Percentiles rank a stretch among this genome's conserved stretches.
phyloP scores from a whole-genome alignment of 2,888 invertebrate species.

The Hydropsyche betteni region DNA sequence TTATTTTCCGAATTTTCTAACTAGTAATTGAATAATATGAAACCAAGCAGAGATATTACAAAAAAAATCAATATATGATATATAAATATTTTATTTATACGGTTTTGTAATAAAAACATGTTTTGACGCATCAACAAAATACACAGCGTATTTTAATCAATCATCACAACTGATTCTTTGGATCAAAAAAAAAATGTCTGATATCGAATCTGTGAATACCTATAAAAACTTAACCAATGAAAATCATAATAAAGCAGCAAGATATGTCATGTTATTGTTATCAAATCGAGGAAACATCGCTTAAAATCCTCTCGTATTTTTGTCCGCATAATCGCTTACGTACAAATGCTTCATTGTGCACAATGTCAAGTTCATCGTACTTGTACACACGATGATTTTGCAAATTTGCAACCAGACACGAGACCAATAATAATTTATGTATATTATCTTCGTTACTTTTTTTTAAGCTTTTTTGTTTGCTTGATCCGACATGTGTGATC shows the following conservation, averaged over 20 bases:
- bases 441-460: too few relatives aligned
- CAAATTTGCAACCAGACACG: conserved; percentile 13
- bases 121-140: too few relatives aligned
- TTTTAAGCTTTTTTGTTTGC: neutral
- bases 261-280: conserved; percentile 10
- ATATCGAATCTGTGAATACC: neutral
- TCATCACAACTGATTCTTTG: too few relatives aligned
- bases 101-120: too few relatives aligned
- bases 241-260: neutral
- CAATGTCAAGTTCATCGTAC: conserved; percentile 27
- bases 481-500: neutral
- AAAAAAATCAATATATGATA: too few relatives aligned
- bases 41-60: too few relatives aligned
- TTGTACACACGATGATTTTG: conserved; percentile 20
- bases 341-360: conserved; percentile 14
- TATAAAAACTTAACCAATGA: conserved; percentile 1
- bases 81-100: too few relatives aligned
- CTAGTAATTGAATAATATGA: too few relatives aligned
- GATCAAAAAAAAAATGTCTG: too few relatives aligned
- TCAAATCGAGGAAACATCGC: neutral
- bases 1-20: too few relatives aligned
- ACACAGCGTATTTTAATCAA: too few relatives aligned
- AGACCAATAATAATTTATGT: neutral
- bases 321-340: neutral
- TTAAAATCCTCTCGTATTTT: neutral